Evolutionary conservation across 2,113 vertebrate genomes (phyloP).

Genomic region (Gulo gulo): DNA sequence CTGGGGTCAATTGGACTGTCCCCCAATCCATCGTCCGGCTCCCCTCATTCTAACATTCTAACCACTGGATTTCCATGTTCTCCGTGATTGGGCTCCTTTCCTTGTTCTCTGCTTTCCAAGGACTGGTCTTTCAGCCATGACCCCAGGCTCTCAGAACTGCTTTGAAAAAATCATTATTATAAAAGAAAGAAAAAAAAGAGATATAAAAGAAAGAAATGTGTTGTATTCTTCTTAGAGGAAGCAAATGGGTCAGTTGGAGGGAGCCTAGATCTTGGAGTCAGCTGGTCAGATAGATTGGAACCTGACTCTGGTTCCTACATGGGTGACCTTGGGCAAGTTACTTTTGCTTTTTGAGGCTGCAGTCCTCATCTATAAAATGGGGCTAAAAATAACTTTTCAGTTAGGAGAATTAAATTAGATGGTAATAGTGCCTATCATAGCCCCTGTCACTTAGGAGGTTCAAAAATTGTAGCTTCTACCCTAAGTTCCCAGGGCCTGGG

Average conservation of each 20-base stretch:
- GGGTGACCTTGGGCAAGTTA: not conserved
- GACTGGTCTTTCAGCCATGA: not conserved
- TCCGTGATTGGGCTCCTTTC: not conserved
- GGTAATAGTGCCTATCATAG: not conserved
- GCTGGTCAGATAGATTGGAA: not conserved
- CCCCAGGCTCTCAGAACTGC: not conserved
- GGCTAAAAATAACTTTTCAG: not conserved
- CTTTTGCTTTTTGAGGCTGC: not conserved
- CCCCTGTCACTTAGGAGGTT: not conserved
- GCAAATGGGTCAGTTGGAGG: not conserved
- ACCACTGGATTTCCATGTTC: not conserved
- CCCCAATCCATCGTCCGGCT: not conserved
- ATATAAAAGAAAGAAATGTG: not conserved
- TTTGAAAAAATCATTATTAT: not conserved
- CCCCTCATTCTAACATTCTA: not conserved
- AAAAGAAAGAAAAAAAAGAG: not conserved
- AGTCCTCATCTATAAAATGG: not conserved
- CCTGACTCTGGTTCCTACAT: not conserved
- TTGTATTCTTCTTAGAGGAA: not conserved
- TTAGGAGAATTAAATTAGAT: conserved; percentile 1
- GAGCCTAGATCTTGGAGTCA: not conserved
- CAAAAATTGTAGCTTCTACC: not conserved
- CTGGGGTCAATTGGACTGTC: not conserved
- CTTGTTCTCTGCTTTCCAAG: not conserved
- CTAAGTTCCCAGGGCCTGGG: not conserved